A percentile compares a stretch with the other conserved stretches of the same genome.
Conservation (phyloP, 2,797 vertebrate species). For the Pantherophis vulpinus region DNA sequence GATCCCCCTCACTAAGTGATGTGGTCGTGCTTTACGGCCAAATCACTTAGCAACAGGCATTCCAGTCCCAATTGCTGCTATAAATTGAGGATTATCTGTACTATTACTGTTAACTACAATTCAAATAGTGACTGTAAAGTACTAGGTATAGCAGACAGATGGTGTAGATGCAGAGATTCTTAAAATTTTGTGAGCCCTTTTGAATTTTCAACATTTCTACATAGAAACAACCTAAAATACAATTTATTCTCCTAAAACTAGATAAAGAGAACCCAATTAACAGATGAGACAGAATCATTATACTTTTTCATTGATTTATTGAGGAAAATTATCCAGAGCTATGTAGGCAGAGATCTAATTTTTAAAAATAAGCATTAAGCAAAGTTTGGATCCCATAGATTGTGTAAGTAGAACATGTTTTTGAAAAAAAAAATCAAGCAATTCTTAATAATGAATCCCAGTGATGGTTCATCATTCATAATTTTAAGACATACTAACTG, state of each 20-base stretch:
- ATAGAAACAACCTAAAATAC: not conserved
- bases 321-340: not conserved
- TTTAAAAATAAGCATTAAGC: not conserved
- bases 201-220: too few species aligned
- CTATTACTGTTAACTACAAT: not conserved
- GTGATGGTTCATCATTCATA: not conserved
- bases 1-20: too few species aligned
- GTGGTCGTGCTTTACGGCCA: too few species aligned
- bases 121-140: too few species aligned
- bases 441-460: not conserved
- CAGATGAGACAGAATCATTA: not conserved
- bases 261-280: too few species aligned
- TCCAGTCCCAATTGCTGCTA: too few species aligned
- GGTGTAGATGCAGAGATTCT: too few species aligned
- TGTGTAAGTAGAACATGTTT: not conserved
- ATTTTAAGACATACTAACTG: not conserved
- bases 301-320: too few species aligned
- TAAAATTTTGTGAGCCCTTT: too few species aligned
- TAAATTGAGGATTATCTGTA: too few species aligned
- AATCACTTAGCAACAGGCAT: too few species aligned
- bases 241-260: not conserved
- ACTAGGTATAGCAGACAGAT: not conserved
- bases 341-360: not conserved
- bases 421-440: not conserved
- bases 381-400: not conserved